Conservation (phyloP, 1,140 invertebrate genomes). For the Lordiphosa stackelbergi region DNA sequence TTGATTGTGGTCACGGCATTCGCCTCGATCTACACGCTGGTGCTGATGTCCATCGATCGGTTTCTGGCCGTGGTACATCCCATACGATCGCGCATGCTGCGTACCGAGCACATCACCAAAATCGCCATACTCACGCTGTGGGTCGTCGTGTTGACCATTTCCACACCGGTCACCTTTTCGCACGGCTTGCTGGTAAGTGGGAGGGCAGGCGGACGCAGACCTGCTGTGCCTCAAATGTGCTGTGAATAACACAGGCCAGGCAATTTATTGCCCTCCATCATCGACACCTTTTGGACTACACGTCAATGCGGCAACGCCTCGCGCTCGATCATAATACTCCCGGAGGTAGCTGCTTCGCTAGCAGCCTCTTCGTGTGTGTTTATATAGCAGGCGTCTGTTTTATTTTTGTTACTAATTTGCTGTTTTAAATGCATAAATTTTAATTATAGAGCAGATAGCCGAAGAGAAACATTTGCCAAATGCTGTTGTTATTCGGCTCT, state of each 20-base stretch:
- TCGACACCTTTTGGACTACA: slow-evolving; percentile 52
- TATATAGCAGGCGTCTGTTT: slow-evolving; percentile 51
- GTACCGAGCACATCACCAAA: slow-evolving; percentile 90
- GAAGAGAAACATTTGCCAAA: slow-evolving; percentile 36
- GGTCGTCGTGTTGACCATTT: slow-evolving; percentile 86
- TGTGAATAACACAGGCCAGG: slow-evolving; percentile 61
- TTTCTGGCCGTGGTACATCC: slow-evolving; percentile 97
- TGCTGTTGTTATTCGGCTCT: slow-evolving; percentile 19
- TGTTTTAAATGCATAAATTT: slow-evolving; percentile 73
- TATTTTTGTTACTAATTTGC: slow-evolving; percentile 71
- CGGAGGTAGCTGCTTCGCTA: slow-evolving; percentile 1
- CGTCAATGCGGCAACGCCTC: slow-evolving; percentile 31
- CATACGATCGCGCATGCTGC: slow-evolving; percentile 86
- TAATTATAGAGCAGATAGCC: slow-evolving; percentile 62
- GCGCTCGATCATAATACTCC: slow-evolving; percentile 15
- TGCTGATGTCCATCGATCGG: slow-evolving; percentile 96
- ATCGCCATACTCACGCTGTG: slow-evolving; percentile 87
- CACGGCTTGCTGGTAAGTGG: slow-evolving; percentile 82
- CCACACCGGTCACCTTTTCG: slow-evolving; percentile 85
- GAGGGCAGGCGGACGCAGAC: slow-evolving; percentile 6
- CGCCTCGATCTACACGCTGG: slow-evolving; percentile 95
- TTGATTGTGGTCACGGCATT: slow-evolving; percentile 93
- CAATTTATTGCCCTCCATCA: slow-evolving; percentile 75
- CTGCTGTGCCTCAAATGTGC: slow-evolving; percentile 63
- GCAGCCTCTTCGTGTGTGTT: slow-evolving; percentile 39